Percentiles rank a stretch among this genome's conserved stretches.
These are phyloP conservation scores for Coccyzus lansbergi DNA, from an alignment of 2,797 vertebrate genomes.

Conservation along the genomic window DNA sequence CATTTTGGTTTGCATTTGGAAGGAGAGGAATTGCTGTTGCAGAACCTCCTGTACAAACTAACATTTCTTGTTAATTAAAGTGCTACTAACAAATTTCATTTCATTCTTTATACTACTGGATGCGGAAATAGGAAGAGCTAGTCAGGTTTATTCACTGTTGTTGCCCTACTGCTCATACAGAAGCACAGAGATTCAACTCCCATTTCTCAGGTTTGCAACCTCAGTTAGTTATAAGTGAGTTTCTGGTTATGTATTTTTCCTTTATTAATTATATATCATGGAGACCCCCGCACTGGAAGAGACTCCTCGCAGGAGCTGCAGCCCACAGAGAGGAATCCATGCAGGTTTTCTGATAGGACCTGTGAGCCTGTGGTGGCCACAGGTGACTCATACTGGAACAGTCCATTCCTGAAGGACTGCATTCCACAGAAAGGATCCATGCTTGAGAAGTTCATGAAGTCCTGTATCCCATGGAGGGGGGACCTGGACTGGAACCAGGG, in stretches of 20 bases:
- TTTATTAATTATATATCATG: neutral
- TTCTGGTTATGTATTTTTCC: neutral
- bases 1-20: neutral
- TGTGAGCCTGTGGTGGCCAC: neutral
- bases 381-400: neutral
- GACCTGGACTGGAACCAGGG: neutral
- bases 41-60: neutral
- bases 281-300: neutral
- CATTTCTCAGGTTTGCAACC: neutral
- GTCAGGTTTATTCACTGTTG: neutral
- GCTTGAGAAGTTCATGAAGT: neutral
- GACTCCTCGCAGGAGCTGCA: neutral
- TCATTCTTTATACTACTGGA: neutral
- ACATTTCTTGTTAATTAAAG: neutral
- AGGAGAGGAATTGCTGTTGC: neutral
- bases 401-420: neutral
- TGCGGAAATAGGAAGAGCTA: neutral
- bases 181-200: neutral
- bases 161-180: neutral
- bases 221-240: neutral
- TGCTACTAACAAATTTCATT: neutral
- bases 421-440: neutral
- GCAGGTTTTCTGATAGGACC: neutral
- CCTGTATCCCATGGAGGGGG: neutral
- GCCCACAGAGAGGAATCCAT: neutral